Conservation (phyloP, 2,888 invertebrate species). For the Glomeris marginata region DNA sequence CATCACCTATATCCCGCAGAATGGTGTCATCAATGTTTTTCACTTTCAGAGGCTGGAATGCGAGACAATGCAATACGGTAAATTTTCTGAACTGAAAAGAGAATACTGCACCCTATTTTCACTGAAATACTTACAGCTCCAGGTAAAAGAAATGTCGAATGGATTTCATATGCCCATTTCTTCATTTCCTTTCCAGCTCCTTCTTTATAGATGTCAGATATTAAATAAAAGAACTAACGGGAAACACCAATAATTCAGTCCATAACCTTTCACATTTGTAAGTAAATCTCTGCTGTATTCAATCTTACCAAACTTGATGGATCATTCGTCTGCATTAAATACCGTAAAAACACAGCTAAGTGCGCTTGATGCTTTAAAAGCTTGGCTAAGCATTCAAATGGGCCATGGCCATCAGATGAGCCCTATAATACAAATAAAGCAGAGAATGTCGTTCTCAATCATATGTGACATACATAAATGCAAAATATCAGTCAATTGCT, state of each 20-base stretch:
- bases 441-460: constrained; percentile 4
- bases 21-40: constrained; percentile 70
- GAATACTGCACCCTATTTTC: constrained; percentile 7
- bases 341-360: constrained; percentile 88
- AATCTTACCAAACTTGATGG: constrained; percentile 50
- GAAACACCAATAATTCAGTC: constrained; percentile 11
- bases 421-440: constrained; percentile 38
- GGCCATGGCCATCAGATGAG: constrained; percentile 62
- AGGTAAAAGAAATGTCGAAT: constrained; percentile 86
- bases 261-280: background rate
- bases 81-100: constrained; percentile 4
- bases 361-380: constrained; percentile 76
- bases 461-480: too few species aligned
- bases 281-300: background rate
- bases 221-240: constrained; percentile 62
- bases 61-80: constrained; percentile 15
- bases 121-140: constrained; percentile 50
- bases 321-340: constrained; percentile 67
- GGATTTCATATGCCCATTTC: constrained; percentile 98
- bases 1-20: constrained; percentile 59
- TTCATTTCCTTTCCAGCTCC: constrained; percentile 78
- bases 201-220: constrained; percentile 78
- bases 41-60: constrained; percentile 56
- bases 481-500: too few species aligned
- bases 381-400: constrained; percentile 69